Conservation (phyloP, 2,797 vertebrate species). For the Ctenopoma multispine region DNA sequence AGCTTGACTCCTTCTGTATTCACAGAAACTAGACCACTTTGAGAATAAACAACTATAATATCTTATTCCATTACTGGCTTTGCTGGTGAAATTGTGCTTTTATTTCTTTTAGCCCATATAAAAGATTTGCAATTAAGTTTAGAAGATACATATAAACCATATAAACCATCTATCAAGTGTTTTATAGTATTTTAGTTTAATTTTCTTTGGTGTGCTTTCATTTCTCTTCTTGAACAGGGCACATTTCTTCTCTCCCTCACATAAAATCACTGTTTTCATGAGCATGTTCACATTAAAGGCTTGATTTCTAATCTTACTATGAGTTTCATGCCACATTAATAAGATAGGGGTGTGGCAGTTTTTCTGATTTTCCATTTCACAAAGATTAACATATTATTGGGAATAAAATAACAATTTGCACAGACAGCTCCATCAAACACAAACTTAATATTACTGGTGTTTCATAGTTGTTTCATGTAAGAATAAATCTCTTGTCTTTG, state of each 20-base stretch:
- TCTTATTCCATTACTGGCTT: background rate
- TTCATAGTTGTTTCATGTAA: no score
- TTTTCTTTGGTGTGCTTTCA: background rate
- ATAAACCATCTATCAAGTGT: no score
- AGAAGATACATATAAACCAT: no score
- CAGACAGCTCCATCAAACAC: background rate
- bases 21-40: background rate
- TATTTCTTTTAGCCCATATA: background rate
- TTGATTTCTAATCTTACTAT: background rate
- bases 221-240: background rate
- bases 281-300: background rate
- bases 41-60: background rate
- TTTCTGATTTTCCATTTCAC: background rate
- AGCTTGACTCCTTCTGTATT: no score
- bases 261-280: no score
- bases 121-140: background rate
- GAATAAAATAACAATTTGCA: background rate
- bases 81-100: background rate
- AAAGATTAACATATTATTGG: background rate
- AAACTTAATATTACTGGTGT: background rate
- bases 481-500: background rate
- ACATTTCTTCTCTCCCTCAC: no score
- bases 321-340: constrained; percentile 7
- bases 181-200: background rate
- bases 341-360: background rate